Evolutionary conservation across 1,140 invertebrate species (phyloP), one percentile per base, ranked within the genome.

Genomic region (Hycleus phaleratus): DNA sequence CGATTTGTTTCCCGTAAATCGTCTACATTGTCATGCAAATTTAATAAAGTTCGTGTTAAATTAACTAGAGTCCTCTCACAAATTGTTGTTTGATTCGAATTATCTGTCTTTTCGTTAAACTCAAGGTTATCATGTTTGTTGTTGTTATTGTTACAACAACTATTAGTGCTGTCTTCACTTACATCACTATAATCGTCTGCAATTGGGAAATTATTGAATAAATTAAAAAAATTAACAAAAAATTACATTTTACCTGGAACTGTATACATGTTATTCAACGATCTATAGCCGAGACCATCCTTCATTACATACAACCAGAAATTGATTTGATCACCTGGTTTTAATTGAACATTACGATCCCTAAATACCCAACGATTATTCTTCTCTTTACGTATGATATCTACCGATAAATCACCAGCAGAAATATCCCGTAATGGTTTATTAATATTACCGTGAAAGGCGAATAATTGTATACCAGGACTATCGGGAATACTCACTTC

Each of bases 271-370:
- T 64, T 65, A 58, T 71, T 26, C 42, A 71, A 65, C 3, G 63
- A 62, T 58, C 65, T 62, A 62, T 71, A 69, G 6, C 72, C 72
- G 18, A 69, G 50, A 0, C 73, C 72, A 49, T 78, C 58, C 53
- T 75, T 77, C 7, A 80, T 70, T 3, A 81, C 77, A 58, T 79
- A 79, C 12, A 81, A n/a, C 80, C 80, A 81, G 57, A 75, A 81
- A 66, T 81, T 76, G 67, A 82, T 67, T 10, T 67, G 68, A 63
- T 82, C 79, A 1, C 76, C 77, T n/a, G 42, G 12, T 47, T 74
- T 67, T 12, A 82, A 62, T 47, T 65, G 67, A 1, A 72, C 73
- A 0, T 47, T 68, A 8, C 49, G 61, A 66, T 81, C 75, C 58
- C 77, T 63, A 48, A 77, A 81, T 7, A 71, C 69, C 80, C 80